Evolutionary conservation across 2,888 invertebrate genomes (phyloP).

Genomic region (Pemphredon lugubris): DNA sequence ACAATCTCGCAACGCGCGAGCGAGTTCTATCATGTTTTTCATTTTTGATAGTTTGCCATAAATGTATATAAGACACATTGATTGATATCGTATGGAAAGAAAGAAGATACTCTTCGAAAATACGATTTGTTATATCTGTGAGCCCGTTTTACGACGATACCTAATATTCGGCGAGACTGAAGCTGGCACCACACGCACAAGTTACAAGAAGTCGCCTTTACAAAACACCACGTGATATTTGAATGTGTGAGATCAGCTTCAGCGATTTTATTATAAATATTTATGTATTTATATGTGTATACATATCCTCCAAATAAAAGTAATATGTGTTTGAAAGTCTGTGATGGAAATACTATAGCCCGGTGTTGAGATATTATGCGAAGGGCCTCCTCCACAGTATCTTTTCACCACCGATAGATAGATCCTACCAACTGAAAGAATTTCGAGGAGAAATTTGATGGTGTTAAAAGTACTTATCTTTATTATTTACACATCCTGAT

Average conservation of each 20-base stretch:
- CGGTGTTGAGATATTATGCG: neutral
- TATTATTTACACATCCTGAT: constrained; percentile 64
- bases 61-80: constrained; percentile 63
- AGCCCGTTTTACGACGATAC: constrained; percentile 48
- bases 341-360: neutral
- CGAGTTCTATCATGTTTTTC: constrained; percentile 67
- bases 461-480: constrained; percentile 49
- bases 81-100: constrained; percentile 45
- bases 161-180: constrained; percentile 47
- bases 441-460: too few species aligned
- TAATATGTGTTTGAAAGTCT: constrained; percentile 75
- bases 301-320: constrained; percentile 79
- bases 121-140: constrained; percentile 57
- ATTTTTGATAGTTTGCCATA: constrained; percentile 74
- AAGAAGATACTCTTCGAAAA: constrained; percentile 26
- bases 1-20: too few species aligned
- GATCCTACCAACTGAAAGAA: neutral
- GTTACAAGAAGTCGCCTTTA: neutral
- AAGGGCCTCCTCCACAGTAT: too few species aligned
- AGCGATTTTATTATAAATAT: constrained; percentile 76
- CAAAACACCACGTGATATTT: neutral
- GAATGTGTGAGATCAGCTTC: constrained; percentile 63
- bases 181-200: constrained; percentile 35
- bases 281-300: constrained; percentile 79
- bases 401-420: neutral